Evolutionary conservation across 2,888 invertebrate genomes (phyloP), one percentile per base, ranked within the genome.

Genomic region (Venusia cambrica): DNA sequence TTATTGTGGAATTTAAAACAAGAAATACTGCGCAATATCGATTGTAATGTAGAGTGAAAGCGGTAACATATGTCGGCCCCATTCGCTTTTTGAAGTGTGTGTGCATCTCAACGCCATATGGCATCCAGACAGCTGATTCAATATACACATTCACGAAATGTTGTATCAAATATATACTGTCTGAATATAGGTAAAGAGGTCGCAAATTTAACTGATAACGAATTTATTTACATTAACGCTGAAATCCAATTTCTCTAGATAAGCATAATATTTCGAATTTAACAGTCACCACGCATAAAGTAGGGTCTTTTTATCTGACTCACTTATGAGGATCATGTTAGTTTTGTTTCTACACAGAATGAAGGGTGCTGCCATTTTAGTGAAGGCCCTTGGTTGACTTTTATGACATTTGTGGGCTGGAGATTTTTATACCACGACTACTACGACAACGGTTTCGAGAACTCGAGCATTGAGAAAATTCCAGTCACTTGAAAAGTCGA

Each of bases 11-110:
- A 25, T 30, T 21, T 13, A 14, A 22, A 34, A 26, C 22, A 31
- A 24, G 34, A 35, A 21, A 32, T 29, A 37, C 22, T 56, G 66
- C 67, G 72, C 72, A 75, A 73, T 62, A 69, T 59, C 61, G 72
- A 74, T 70, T 77, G 73, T 78, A 70, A 66, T 73, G 71, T 66
- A 72, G 77, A 85, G 85, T 83, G 84, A 87, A 85, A 85, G 85
- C 81, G 74, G 74, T 63, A 73, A 74, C 83, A 85, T 80, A 80
- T 78, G 84, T 66, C 69, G 78, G 69, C 80, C 85, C 78, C 81
- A 77, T 80, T 85, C 75, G 68, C 64, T 74, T 73, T 75, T 76
- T 74, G 67, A 75, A 75, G 73, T 74, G 78, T 73, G 73, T 74
- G 78, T 73, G 72, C 40, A 78, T 71, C 74, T 73, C 70, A 63